phyloP scores from a whole-genome alignment of 2,113 vertebrate genomes.

The Urocitellus parryii region DNA sequence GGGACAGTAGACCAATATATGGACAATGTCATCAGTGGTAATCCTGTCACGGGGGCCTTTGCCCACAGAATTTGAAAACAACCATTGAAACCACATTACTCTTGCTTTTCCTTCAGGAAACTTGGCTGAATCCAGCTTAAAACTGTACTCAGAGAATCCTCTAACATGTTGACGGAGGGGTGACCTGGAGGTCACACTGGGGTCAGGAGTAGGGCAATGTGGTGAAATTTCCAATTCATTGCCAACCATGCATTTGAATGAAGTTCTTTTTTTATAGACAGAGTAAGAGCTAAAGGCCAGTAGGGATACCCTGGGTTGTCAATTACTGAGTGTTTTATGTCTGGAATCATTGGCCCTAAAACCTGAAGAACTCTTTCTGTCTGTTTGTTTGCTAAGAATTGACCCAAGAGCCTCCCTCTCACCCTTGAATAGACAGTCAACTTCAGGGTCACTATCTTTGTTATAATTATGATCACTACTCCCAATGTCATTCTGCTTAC shows the following conservation, averaged over 20 bases:
- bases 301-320: constrained; percentile 66
- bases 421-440: constrained; percentile 20
- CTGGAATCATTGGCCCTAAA: constrained; percentile 60
- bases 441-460: constrained; percentile 27
- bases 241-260: constrained; percentile 77
- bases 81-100: not conserved
- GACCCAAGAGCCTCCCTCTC: constrained; percentile 44
- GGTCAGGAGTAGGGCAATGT: constrained; percentile 80
- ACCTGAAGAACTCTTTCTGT: constrained; percentile 61
- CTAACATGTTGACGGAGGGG: constrained; percentile 76
- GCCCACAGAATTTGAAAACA: constrained; percentile 71
- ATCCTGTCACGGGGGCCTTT: constrained; percentile 66
- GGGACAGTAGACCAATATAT: constrained; percentile 62
- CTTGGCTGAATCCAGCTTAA: constrained; percentile 78
- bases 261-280: constrained; percentile 68
- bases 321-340: constrained; percentile 72
- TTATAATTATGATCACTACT: constrained; percentile 34
- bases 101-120: constrained; percentile 75
- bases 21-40: constrained; percentile 61
- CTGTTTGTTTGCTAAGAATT: constrained; percentile 67
- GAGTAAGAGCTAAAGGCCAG: constrained; percentile 66
- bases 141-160: constrained; percentile 76
- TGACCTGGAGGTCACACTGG: constrained; percentile 81
- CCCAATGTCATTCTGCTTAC: constrained; percentile 50
- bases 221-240: constrained; percentile 74